A percentile compares a stretch with the other conserved stretches of the same genome.
These are phyloP conservation scores for Pissodes strobi DNA, from an alignment of 1,140 invertebrate genomes.

Conservation along the genomic window DNA sequence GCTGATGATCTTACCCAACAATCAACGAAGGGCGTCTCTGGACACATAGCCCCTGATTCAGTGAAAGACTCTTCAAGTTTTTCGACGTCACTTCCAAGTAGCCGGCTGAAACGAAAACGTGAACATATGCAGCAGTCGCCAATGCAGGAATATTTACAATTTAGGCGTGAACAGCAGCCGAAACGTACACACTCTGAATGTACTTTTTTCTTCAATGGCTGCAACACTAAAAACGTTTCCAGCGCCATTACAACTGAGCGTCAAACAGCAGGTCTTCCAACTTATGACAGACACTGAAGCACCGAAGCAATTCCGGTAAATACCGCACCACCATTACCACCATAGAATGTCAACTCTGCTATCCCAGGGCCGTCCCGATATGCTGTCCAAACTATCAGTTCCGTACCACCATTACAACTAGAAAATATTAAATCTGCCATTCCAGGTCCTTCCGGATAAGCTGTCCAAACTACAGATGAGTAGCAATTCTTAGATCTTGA, in stretches of 20 bases:
- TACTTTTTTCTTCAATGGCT: slow-evolving; percentile 14
- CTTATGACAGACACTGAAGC: no score
- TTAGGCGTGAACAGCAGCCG: background rate
- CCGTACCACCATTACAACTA: no score
- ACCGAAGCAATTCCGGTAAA: no score
- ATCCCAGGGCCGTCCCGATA: no score
- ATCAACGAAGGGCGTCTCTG: background rate
- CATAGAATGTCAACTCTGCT: no score
- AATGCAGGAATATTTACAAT: background rate
- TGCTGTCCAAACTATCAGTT: no score
- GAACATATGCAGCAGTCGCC: background rate
- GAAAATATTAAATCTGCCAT: no score
- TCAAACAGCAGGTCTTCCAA: background rate
- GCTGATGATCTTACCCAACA: no score
- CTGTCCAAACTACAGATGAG: no score
- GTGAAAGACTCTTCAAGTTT: slow-evolving; percentile 12
- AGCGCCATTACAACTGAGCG: background rate
- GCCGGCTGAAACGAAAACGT: background rate
- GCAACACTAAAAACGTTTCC: slow-evolving; percentile 4
- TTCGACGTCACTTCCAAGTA: background rate
- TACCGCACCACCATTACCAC: no score
- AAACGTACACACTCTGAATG: background rate
- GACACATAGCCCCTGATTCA: slow-evolving; percentile 1
- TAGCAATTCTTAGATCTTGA: no score
- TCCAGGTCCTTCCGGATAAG: no score